Evolutionary conservation across 2,113 vertebrate genomes (phyloP), one percentile per base, ranked within the genome.

Genomic region (Miniopterus natalensis): DNA sequence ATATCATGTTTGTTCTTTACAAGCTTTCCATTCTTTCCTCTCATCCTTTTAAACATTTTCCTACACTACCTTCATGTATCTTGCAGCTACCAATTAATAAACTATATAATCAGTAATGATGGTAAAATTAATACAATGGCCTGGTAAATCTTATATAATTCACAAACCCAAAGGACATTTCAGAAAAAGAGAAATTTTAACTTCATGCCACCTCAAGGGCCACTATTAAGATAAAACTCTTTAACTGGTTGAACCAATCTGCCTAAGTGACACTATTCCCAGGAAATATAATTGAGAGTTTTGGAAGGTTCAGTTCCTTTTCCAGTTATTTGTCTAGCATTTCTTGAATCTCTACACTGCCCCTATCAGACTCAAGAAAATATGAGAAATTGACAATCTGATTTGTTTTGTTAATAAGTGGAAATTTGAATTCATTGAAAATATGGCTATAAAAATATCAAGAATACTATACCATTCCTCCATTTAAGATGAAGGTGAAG

Each of bases 351-450:
- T 90, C 84, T 87, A 29, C 5, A 53, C 8, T 79, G 25, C 12
- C 29, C 27, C 59, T 77, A 47, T 53, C 29, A 63, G 10, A n/a
- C 68, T 92, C 79, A 86, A 85, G 53, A 93, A 95, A 92, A 36
- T 49, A 85, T 20, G 42, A 85, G 3, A 92, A 93, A 74, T 25
- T 45, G 40, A 59, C 12, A 66, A 77, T 73, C 51, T 55, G 25
- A 77, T 53, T 15, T 73, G 65, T 75, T 95, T 77, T 90, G 71
- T 21, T 75, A 96, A 47, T 55, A 86, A 91, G 55, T 57, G 7
- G 15, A 96, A 89, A 73, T 78, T 81, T 47, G 11, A 73, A 93
- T 53, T 86, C 25, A 47, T 73, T 80, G 55, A 91, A 94, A 89
- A 55, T 59, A 36, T 36, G 36, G 4, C 13, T 88, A 73, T 84